A percentile compares a stretch with the other conserved stretches of the same genome.
phyloP scores from a whole-genome alignment of 2,888 invertebrate species.

The Caenorhabditis sulstoni region DNA sequence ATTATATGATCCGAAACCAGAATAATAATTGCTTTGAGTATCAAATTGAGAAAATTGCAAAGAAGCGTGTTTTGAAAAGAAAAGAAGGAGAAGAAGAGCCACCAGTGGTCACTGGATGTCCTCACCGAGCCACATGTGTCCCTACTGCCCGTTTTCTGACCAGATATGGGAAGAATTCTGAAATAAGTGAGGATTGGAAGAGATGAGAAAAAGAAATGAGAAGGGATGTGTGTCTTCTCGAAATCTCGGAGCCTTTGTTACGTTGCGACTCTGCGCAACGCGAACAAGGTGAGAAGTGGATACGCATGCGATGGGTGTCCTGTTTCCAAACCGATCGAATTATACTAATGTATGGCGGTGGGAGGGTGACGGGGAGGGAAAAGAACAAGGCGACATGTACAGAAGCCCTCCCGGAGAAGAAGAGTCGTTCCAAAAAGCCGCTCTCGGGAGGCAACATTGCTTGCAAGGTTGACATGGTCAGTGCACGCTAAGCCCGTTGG shows the following conservation, averaged over 20 bases:
- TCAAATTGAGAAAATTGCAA: constrained; percentile 30
- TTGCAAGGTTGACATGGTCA: constrained; percentile 45
- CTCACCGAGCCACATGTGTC: constrained; percentile 31
- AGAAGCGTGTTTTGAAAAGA: constrained; percentile 27
- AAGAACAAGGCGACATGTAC: constrained; percentile 12
- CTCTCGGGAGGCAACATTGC: background rate
- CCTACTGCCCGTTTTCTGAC: background rate
- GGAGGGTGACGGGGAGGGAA: background rate
- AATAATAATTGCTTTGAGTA: constrained; percentile 48
- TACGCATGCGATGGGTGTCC: constrained; percentile 49
- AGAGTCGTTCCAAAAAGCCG: background rate
- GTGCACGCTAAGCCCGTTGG: constrained; percentile 48
- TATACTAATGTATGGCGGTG: constrained; percentile 43
- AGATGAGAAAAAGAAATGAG: background rate
- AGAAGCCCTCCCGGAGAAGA: constrained; percentile 6
- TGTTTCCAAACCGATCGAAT: constrained; percentile 53
- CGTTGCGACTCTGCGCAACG: constrained; percentile 12
- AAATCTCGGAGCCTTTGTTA: constrained; percentile 11
- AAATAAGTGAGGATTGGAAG: too few species aligned
- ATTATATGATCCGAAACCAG: constrained; percentile 42
- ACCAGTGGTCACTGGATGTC: constrained; percentile 32
- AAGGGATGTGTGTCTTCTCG: background rate
- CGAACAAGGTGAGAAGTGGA: constrained; percentile 57
- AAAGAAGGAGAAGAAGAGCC: constrained; percentile 8
- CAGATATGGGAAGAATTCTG: constrained; percentile 2